phyloP scores from a whole-genome alignment of 2,797 vertebrate species.

The Craterocephalus amniculus region DNA sequence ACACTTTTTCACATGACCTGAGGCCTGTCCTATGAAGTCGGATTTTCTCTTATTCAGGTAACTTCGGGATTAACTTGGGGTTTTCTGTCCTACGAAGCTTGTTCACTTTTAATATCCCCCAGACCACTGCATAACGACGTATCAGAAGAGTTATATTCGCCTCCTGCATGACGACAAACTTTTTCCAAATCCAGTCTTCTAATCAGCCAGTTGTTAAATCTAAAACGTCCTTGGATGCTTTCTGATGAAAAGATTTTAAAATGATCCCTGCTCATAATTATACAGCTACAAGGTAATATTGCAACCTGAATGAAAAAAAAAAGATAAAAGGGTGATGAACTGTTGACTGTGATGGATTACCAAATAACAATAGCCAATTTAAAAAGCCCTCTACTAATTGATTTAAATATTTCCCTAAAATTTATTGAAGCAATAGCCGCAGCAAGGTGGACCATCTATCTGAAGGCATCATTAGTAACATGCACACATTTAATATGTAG shows the following conservation, averaged over 20 bases:
- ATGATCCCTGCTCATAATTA: constrained; percentile 20
- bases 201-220: constrained; percentile 26
- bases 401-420: constrained; percentile 42
- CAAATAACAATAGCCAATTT: constrained; percentile 28
- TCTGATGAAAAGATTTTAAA: constrained; percentile 22
- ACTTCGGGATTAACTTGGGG: no score
- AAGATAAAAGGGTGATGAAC: constrained; percentile 18
- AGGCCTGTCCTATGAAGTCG: no score
- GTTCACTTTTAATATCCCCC: no score
- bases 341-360: constrained; percentile 40
- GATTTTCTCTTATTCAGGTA: no score
- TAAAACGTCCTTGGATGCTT: constrained; percentile 27
- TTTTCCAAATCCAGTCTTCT: constrained; percentile 22
- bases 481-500: neutral
- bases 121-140: neutral
- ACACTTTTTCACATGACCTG: no score
- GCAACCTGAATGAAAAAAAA: constrained; percentile 16
- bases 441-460: constrained; percentile 31
- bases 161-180: constrained; percentile 20
- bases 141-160: neutral
- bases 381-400: constrained; percentile 40
- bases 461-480: constrained; percentile 21
- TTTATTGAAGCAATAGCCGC: constrained; percentile 36
- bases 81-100: no score
- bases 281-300: constrained; percentile 22